Conservation (phyloP, 2,888 invertebrate species). For the Molorchus minor region DNA sequence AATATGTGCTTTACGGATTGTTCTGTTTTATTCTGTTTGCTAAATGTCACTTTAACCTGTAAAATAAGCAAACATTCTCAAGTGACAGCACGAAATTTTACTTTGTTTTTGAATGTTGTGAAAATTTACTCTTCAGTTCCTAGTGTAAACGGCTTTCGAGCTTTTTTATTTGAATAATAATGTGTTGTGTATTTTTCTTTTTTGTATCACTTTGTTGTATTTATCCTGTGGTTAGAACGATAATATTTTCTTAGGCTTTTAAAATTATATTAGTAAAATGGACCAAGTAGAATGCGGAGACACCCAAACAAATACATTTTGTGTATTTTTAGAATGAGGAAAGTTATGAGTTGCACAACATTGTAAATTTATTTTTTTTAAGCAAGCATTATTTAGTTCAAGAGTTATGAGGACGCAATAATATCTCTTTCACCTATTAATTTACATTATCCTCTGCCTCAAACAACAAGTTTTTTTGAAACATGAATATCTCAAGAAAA, state of each 20-base stretch:
- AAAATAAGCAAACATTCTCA: constrained; percentile 50
- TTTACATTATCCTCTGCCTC: too few species aligned
- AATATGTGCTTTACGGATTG: constrained; percentile 61
- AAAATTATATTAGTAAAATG: not conserved
- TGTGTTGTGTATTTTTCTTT: constrained; percentile 19
- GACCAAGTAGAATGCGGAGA: not conserved
- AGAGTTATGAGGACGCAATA: too few species aligned
- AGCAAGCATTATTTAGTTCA: too few species aligned
- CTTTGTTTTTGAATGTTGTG: constrained; percentile 32
- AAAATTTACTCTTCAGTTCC: constrained; percentile 23
- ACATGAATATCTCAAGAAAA: too few species aligned
- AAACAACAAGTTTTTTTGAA: too few species aligned
- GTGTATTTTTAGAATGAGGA: not conserved
- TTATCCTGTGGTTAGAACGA: constrained; percentile 6
- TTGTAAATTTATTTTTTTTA: too few species aligned
- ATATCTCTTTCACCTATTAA: too few species aligned
- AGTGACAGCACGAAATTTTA: constrained; percentile 45
- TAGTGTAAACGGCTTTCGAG: constrained; percentile 14
- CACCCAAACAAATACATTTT: not conserved
- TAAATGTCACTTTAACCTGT: constrained; percentile 61
- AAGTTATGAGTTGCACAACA: too few species aligned
- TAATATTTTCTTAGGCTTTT: not conserved
- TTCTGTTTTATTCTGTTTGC: constrained; percentile 61
- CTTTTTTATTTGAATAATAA: constrained; percentile 15
- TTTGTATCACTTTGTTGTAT: constrained; percentile 11